Base-by-base conservation (phyloP, 2,113 vertebrate genomes). In the Chionis minor region DNA sequence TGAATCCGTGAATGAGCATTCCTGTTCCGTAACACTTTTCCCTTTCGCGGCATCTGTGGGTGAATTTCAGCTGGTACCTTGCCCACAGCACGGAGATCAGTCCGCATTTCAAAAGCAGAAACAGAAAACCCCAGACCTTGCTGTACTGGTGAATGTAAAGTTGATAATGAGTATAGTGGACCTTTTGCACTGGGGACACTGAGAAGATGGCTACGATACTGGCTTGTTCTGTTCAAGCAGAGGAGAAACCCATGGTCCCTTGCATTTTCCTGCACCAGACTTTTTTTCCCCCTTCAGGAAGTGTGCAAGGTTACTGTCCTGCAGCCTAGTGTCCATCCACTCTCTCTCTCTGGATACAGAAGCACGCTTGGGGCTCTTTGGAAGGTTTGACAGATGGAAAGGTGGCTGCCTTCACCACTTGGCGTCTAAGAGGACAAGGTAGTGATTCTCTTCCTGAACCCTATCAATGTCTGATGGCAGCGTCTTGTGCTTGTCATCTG, bases 61-160 rank as follows among this genome's bases (percentile, higher is more conserved):
- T 71, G n/a, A 45, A 9, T 55, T 94, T 45, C 65, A 73, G 27
- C 55, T 81, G 32, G 33, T 33, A 49, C 32, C 16, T 66, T 71
- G 26, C n/a, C 66, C 32, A 24, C 26, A 66, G 24, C 22, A 28
- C 0, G 0, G 56, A 42, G 2, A n/a, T 62, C 30, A 15, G 6
- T 35, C 21, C 44, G 12, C 1, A 0, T 44, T 77, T 88, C 49
- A 21, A 73, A 82, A 45, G 3, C 23, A 33, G 63, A 80, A 35
- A 0, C 10, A 45, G 22, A 62, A 42, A 47, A 10, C 0, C 10
- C 6, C 32, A 69, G 55, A 79, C 6, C 6, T 74, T 65, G 13
- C 40, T 45, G 15, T 59, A 14, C 8, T 59, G 30, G 14, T 65
- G 32, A 71, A 81, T 15, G 13, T 17, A 11, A 87, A 35, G 17